phyloP scores from a whole-genome alignment of 2,797 vertebrate species.

The Cynodonichthys magdalenae region DNA sequence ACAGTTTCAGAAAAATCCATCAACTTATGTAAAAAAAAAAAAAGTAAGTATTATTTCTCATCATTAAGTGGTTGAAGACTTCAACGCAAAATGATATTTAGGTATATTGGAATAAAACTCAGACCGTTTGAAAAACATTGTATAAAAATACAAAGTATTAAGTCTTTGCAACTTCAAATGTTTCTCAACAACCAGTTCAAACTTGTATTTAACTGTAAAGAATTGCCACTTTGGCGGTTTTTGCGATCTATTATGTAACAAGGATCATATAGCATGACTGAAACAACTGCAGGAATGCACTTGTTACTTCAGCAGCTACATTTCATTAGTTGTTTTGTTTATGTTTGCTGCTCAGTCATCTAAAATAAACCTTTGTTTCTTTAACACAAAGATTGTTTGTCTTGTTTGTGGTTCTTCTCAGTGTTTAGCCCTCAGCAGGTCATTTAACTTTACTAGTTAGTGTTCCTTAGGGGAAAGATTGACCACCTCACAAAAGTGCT shows the following conservation, averaged over 20 bases:
- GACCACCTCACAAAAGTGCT: too few species aligned
- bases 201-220: constrained; percentile 41
- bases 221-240: constrained; percentile 56
- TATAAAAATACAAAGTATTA: neutral
- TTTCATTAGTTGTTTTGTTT: constrained; percentile 28
- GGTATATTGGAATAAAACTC: neutral
- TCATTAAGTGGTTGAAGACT: neutral
- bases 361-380: too few species aligned
- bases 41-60: too few species aligned
- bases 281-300: constrained; percentile 43
- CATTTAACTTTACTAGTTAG: neutral
- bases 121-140: neutral
- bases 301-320: constrained; percentile 68
- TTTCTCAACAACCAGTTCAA: constrained; percentile 40
- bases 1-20: neutral
- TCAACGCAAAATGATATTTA: neutral
- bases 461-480: too few species aligned
- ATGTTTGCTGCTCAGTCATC: neutral
- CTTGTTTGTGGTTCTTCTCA: too few species aligned
- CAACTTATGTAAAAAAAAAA: too few species aligned
- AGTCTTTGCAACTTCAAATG: constrained; percentile 14
- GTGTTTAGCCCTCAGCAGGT: neutral
- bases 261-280: constrained; percentile 64
- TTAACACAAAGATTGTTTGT: neutral
- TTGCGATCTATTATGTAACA: constrained; percentile 48